Base-by-base conservation (phyloP, 2,888 invertebrate species). In the Dicroscelio sp. region DNA sequence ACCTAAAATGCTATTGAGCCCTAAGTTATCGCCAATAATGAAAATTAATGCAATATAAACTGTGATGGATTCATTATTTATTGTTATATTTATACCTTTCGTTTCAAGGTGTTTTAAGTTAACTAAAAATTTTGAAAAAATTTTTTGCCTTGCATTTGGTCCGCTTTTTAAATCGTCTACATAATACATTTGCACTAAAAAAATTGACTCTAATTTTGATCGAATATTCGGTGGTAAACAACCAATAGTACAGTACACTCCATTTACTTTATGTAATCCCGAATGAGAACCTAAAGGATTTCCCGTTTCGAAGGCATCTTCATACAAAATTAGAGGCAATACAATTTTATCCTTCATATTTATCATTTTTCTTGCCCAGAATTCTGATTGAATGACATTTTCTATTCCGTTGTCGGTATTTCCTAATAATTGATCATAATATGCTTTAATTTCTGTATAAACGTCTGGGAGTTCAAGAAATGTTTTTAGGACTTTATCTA, bases 291-390 rank as follows among this genome's bases (percentile, higher is more conserved):
- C 80, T 2, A 88, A 10, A 2, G 88, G 33, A 33, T 88, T 88
- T n/a, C 88, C 88, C 3, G 88, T 38, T 25, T 88, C 83, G 55
- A 71, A 88, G 0, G 84, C 83, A 35, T 88, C 88, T 63, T 88
- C 83, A 52, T 88, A 84, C 0, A 84, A 5, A 10, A 69, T 43
- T 2, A 88, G 20, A n/a, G n/a, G n/a, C n/a, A n/a, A n/a, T n/a
- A n/a, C n/a, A n/a, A n/a, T n/a, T n/a, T n/a, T n/a, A n/a, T 71
- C 30, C 10, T 48, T 52, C n/a, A 20, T 63, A 43, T 67, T 25
- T n/a, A n/a, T n/a, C n/a, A 12, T 43, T 43, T 14, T 43, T 43
- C 43, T 43, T 43, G 43, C 14, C 43, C 8, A 43, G 14, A 43
- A 43, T 27, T 30, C 60, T n/a, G 52, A n/a, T 20, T 52, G 52